phyloP scores from a whole-genome alignment of 2,113 vertebrate species.

The Stegastes partitus region DNA sequence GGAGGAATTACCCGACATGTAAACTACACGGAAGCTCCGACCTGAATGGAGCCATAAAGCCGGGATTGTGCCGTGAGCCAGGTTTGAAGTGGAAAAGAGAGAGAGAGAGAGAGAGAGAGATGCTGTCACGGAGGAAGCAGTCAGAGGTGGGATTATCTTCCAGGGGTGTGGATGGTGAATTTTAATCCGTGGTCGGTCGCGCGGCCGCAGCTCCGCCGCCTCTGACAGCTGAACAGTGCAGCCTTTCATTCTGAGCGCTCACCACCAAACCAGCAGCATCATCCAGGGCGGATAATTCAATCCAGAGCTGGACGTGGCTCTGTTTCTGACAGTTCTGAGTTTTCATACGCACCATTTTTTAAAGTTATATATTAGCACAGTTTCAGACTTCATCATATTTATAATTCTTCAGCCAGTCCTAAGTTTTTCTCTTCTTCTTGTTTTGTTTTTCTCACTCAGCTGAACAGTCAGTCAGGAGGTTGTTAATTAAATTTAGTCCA shows the following conservation, averaged over 20 bases:
- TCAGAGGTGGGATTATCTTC: slow-evolving; percentile 58
- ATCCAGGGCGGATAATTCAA: slow-evolving; percentile 68
- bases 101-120: slow-evolving; percentile 32
- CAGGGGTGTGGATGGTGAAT: slow-evolving; percentile 65
- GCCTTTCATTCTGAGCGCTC: slow-evolving; percentile 78
- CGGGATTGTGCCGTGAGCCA: not conserved
- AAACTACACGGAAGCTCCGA: not conserved
- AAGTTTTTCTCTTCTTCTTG: not conserved
- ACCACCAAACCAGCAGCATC: slow-evolving; percentile 75
- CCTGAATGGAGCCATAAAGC: slow-evolving; percentile 29
- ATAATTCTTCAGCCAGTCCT: not conserved
- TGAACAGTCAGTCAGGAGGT: not conserved
- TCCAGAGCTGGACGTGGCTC: slow-evolving; percentile 38
- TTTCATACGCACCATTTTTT: not conserved
- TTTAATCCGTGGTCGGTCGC: slow-evolving; percentile 58
- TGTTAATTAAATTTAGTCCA: slow-evolving; percentile 7
- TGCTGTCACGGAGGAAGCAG: slow-evolving; percentile 49
- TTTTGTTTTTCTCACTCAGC: not conserved
- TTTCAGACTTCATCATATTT: slow-evolving; percentile 14
- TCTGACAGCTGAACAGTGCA: slow-evolving; percentile 72
- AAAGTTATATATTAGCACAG: not conserved
- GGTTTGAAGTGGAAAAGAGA: slow-evolving; percentile 55
- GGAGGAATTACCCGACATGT: slow-evolving; percentile 19
- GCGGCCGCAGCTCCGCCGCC: slow-evolving; percentile 43
- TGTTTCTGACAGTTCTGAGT: not conserved